phyloP scores from a whole-genome alignment of 2,113 vertebrate species.

The Myotis yumanensis region DNA sequence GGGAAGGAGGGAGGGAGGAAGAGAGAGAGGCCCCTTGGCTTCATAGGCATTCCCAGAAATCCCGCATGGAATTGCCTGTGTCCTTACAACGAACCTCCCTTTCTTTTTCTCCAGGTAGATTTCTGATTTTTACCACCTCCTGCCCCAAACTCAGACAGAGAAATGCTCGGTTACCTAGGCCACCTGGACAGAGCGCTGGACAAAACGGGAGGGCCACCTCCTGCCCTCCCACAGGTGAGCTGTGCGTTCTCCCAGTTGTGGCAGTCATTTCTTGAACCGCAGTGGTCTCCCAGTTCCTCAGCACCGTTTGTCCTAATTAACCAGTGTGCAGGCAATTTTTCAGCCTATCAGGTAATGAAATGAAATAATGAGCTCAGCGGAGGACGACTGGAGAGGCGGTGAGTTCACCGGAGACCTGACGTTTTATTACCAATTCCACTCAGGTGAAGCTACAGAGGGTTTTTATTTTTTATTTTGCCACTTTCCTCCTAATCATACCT shows the following conservation, averaged over 20 bases:
- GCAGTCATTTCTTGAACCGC: slow-evolving; percentile 62
- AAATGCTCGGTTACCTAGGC: neutral
- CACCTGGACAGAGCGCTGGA: neutral
- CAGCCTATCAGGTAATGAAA: slow-evolving; percentile 65
- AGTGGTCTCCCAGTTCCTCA: slow-evolving; percentile 68
- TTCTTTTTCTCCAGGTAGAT: neutral
- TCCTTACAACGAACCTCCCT: neutral
- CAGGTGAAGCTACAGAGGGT: neutral
- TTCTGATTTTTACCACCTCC: neutral
- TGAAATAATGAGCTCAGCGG: slow-evolving; percentile 62
- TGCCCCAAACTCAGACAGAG: neutral
- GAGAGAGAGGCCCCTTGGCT: neutral
- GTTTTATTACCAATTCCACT: slow-evolving; percentile 59
- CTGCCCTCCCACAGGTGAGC: slow-evolving; percentile 7
- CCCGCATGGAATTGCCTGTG: neutral
- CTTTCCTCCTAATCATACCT: slow-evolving; percentile 63
- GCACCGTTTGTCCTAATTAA: slow-evolving; percentile 63
- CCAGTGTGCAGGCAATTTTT: slow-evolving; percentile 66
- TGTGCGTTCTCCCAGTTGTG: slow-evolving; percentile 30
- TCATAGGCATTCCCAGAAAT: neutral
- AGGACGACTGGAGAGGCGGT: neutral
- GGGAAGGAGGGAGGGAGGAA: neutral
- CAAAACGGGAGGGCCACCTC: neutral
- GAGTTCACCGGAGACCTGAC: neutral
- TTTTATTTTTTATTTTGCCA: neutral